Conservation (phyloP, 2,888 invertebrate species). For the Zygaena filipendulae region DNA sequence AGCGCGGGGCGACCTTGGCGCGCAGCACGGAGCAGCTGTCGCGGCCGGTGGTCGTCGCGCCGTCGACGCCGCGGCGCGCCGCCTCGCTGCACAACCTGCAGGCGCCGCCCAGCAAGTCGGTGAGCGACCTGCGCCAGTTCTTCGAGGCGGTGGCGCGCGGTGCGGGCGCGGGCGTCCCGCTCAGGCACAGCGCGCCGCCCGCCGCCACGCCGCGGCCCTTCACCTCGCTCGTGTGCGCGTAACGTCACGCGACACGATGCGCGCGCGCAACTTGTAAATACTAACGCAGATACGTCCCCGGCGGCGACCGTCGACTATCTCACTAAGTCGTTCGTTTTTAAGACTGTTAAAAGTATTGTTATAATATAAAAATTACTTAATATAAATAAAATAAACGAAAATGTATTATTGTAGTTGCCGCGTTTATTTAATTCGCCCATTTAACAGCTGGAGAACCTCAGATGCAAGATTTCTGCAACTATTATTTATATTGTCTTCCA, state of each 20-base stretch:
- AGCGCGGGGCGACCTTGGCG: constrained; percentile 70
- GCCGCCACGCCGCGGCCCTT: constrained; percentile 44
- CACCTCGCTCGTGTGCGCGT: constrained; percentile 51
- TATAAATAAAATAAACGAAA: constrained; percentile 56
- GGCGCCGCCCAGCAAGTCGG: constrained; percentile 64
- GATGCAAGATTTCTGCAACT: too few species aligned
- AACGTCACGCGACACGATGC: too few species aligned
- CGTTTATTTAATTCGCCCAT: too few species aligned
- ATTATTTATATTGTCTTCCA: too few species aligned
- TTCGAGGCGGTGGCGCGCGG: constrained; percentile 72
- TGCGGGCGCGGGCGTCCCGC: constrained; percentile 33
- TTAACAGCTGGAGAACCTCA: too few species aligned
- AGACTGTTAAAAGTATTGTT: constrained; percentile 69
- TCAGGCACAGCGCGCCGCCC: constrained; percentile 44
- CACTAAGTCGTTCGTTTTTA: constrained; percentile 62
- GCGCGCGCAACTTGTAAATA: constrained; percentile 45
- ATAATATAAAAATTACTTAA: constrained; percentile 55
- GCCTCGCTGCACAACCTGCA: constrained; percentile 74
- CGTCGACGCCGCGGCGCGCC: constrained; percentile 68
- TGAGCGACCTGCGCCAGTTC: constrained; percentile 76
- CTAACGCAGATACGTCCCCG: constrained; percentile 33
- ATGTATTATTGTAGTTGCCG: too few species aligned
- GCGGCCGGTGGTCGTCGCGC: constrained; percentile 38
- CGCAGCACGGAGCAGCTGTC: constrained; percentile 73
- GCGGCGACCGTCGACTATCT: constrained; percentile 51